A percentile compares a stretch with the other conserved stretches of the same genome.
phyloP scores from a whole-genome alignment of 2,113 vertebrate species.

The Xenotilapia caudafasciata region DNA sequence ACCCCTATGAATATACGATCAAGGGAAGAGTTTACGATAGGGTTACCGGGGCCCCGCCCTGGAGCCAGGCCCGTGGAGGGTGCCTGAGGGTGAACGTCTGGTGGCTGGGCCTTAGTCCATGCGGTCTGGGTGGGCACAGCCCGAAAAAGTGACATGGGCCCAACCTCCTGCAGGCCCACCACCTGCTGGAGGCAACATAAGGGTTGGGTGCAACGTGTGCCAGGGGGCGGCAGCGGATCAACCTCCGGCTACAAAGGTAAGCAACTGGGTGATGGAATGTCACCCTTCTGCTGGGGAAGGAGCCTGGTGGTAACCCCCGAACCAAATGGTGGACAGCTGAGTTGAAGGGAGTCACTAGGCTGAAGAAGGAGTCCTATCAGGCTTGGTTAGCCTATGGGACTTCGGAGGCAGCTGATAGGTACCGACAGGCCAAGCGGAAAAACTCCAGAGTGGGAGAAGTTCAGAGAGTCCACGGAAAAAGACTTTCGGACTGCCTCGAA shows the following conservation, averaged over 20 bases:
- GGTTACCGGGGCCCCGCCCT: neutral
- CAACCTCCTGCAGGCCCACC: neutral
- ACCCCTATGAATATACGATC: neutral
- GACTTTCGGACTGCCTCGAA: neutral
- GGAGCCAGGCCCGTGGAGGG: neutral
- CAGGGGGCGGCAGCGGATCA: accelerated
- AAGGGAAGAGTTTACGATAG: neutral
- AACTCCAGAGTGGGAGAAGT: neutral
- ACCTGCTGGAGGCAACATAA: neutral
- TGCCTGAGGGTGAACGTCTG: neutral
- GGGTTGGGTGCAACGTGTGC: neutral
- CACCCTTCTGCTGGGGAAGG: neutral
- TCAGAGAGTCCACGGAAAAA: neutral
- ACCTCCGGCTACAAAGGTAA: neutral
- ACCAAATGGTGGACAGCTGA: neutral
- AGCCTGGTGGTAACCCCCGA: neutral
- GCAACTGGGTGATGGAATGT: neutral
- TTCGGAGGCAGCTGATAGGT: neutral
- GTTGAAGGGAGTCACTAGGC: neutral
- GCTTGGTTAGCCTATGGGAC: neutral
- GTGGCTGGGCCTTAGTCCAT: neutral
- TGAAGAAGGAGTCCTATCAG: neutral
- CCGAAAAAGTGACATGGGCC: neutral
- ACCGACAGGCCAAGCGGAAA: neutral
- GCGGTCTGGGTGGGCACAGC: neutral